Base-by-base conservation (phyloP, 1,140 invertebrate species). In the Drosophila funebris region DNA sequence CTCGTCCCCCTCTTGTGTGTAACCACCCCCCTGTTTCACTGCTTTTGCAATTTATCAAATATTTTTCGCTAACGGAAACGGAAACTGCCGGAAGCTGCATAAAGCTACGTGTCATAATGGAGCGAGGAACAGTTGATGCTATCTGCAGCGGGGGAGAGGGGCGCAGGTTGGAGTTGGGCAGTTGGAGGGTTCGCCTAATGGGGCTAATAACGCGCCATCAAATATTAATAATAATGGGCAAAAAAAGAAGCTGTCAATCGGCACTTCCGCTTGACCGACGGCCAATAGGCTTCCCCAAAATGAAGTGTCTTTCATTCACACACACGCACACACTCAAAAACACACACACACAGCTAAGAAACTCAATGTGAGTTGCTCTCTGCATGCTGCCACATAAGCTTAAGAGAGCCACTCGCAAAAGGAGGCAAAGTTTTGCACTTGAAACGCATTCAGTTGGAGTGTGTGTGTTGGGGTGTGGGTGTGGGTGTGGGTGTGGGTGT, bases 21-120 rank as follows among this genome's bases (percentile, higher is more conserved):
- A 54, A 29, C 6, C 31, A 4, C 6, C 11, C 48, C 50, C 16
- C 9, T 31, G n/a, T n/a, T n/a, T 58, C 64, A 70, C 76, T 79
- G 66, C 56, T 46, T 84, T 75, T 84, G 76, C 72, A 78, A 82
- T 83, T 83, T 83, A 84, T 83, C 80, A 84, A 62, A 72, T 36
- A 29, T 77, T 83, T 82, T 78, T 58, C 44, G 37, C 54, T 22
- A 54, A 24, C 71, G 75, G 74, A 83, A 83, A 71, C 79, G 79
- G 75, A 83, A 78, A 67, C 61, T 46, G 74, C 60, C 60, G 66
- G 77, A 79, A 71, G 68, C 52, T 76, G 61, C 60, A 76, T 74
- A 72, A 76, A 76, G 61, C 63, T 68, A 76, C 57, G 70, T 69
- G 69, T 73, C 62, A 73, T 68, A 76, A 68, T 68, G 62, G 62